Evolutionary conservation across 2,113 vertebrate genomes (phyloP).

Genomic region (Grammomys surdaster): DNA sequence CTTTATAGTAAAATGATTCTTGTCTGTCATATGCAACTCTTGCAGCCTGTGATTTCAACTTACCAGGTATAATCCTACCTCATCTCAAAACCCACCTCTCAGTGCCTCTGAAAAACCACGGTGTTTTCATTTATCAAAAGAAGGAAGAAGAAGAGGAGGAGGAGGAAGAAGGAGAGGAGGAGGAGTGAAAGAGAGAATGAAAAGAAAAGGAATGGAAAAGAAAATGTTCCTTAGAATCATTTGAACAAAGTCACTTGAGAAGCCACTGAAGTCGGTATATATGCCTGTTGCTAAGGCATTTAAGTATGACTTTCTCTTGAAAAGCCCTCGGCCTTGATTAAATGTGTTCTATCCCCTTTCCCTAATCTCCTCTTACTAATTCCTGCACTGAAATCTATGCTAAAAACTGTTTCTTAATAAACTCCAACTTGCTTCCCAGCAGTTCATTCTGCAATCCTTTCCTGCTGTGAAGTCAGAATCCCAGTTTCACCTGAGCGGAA

Average conservation of each 20-base stretch:
- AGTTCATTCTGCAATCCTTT: too few relatives aligned
- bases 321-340: background rate
- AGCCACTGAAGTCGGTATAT: background rate
- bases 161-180: rapidly evolving
- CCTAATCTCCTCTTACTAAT: background rate
- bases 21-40: background rate
- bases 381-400: background rate
- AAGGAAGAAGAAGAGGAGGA: background rate
- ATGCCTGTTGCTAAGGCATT: background rate
- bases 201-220: too few relatives aligned
- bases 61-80: background rate
- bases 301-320: background rate
- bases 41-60: background rate
- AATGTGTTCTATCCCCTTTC: background rate
- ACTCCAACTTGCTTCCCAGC: background rate
- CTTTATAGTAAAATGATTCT: background rate
- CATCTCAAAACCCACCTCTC: too few relatives aligned
- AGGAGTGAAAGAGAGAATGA: rapidly evolving
- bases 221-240: background rate
- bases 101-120: background rate
- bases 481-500: too few relatives aligned
- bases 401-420: background rate
- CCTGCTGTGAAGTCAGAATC: background rate
- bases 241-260: background rate
- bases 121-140: background rate